phyloP scores from a whole-genome alignment of 2,797 vertebrate genomes.

The Melanotaenia pygmaea region DNA sequence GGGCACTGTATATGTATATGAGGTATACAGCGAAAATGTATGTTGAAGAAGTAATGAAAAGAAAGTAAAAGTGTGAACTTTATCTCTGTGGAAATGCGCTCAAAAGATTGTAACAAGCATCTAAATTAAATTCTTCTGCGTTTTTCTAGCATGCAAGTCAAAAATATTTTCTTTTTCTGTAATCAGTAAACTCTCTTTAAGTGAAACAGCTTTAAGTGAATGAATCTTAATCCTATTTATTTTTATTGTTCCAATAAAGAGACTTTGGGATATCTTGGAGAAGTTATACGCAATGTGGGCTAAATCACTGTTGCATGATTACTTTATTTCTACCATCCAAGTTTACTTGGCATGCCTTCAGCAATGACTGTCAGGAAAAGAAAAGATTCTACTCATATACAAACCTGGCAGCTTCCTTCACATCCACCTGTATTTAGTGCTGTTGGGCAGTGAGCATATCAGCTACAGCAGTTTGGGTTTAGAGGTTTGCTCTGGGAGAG shows the following conservation, averaged over 20 bases:
- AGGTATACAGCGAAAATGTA: neutral
- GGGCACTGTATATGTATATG: neutral
- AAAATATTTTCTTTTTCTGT: neutral
- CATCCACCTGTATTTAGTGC: constrained; percentile 31
- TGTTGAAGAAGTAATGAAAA: constrained; percentile 14
- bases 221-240: constrained; percentile 7
- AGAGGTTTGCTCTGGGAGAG: constrained; percentile 54
- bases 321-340: constrained; percentile 6
- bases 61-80: neutral
- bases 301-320: constrained; percentile 39
- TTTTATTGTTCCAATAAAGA: constrained; percentile 7
- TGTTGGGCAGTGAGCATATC: constrained; percentile 40
- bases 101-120: neutral
- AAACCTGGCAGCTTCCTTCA: constrained; percentile 42
- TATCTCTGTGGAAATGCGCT: constrained; percentile 3
- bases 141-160: neutral
- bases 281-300: neutral
- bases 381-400: constrained; percentile 26
- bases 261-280: constrained; percentile 2
- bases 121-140: neutral
- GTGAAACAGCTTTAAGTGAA: neutral
- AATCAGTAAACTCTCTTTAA: neutral
- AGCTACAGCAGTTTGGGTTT: constrained; percentile 52
- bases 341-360: constrained; percentile 33
- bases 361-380: constrained; percentile 18